These are phyloP conservation scores for Turritopsis rubra DNA, from an alignment of 30 jellyfish, hydroid and myxozoan species.

Conservation along the genomic window DNA sequence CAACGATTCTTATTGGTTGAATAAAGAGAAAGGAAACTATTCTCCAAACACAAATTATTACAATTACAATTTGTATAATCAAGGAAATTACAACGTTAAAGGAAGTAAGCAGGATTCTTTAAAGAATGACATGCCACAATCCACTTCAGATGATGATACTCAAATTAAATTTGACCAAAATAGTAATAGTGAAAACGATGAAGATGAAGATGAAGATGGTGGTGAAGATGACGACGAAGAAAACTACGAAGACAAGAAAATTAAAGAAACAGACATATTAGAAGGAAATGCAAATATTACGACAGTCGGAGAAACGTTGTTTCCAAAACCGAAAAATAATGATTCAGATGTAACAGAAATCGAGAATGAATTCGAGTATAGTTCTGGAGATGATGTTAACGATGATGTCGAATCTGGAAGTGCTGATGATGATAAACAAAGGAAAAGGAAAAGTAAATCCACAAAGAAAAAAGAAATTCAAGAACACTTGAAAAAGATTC, in stretches of 20 bases:
- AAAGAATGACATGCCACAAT: neutral
- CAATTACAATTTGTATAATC: neutral
- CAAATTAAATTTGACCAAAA: neutral
- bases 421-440: neutral
- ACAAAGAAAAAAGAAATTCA: neutral
- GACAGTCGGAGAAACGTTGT: neutral
- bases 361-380: neutral
- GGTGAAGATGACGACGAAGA: neutral
- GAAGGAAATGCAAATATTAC: neutral
- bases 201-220: conserved; percentile 5
- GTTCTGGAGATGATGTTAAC: conserved; percentile 1
- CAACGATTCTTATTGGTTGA: neutral
- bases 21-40: neutral
- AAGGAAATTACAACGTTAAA: neutral
- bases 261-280: neutral
- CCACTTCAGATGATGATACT: neutral
- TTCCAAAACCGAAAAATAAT: conserved; percentile 1
- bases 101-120: neutral
- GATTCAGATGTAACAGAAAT: neutral
- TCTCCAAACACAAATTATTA: neutral
- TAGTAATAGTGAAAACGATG: neutral
- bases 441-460: neutral
- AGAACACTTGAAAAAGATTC: neutral
- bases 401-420: conserved; percentile 1
- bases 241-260: neutral